Base-by-base conservation (phyloP, 2,888 invertebrate species). In the Parelbella ahira region DNA sequence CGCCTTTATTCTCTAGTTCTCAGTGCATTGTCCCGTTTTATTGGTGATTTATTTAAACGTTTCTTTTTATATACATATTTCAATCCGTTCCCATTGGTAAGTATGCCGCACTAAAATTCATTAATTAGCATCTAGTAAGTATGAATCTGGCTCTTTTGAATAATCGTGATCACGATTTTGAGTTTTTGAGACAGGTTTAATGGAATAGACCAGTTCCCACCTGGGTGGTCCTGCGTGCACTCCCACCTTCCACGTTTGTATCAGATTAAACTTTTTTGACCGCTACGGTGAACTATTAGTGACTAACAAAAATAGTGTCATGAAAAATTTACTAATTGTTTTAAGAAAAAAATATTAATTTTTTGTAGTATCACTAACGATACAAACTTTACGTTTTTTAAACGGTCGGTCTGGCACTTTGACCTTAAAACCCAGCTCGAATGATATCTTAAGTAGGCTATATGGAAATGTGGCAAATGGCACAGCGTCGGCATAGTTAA, bases 151-250 rank as follows among this genome's bases (percentile, higher is more conserved):
- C 58, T 61, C 58, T 51, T 45, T 54, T 51, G 52, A 63, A 28
- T 21, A 20, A 20, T 39, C 24, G 32, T 25, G 24, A 10, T 10
- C 9, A n/a, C 10, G 10, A 30, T 33, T 19, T 32, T 12, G 12
- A 12, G 12, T 32, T 23, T 30, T 19, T 19, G 12, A 33, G 32
- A 7, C 32, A 27, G 32, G 32, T 33, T 12, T 13, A 4, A 20
- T 25, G 9, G 19, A 41, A 33, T 32, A 25, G 32, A 41, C 33
- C 39, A 41, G 8, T 13, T 7, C 13, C 24, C 13, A 27, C 57
- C 43, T 72, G 79, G 78, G 79, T 80, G 76, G 76, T 76, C 76
- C 58, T 20, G 12, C 32, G 32, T n/a, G n/a, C n/a, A 32, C 56
- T 55, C 48, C 53, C 58, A n/a, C n/a, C n/a, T n/a, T 11, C 57